Evolutionary conservation across 2,888 invertebrate genomes (phyloP).

Genomic region (Hoplodrina ambigua): DNA sequence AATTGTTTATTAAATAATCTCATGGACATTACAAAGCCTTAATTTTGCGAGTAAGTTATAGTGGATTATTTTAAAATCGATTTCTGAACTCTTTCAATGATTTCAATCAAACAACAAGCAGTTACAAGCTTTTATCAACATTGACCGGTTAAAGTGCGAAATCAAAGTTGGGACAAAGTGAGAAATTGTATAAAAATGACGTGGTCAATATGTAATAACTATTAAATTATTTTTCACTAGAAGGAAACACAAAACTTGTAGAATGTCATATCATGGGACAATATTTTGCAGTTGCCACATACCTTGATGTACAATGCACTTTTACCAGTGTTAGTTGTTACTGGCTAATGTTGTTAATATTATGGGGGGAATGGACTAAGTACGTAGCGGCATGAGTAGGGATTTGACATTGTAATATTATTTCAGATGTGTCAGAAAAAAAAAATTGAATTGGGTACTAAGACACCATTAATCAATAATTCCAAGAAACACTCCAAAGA

Average conservation of each 20-base stretch:
- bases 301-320: conserved; percentile 65
- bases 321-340: conserved; percentile 75
- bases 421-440: conserved; percentile 15
- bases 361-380: conserved; percentile 6
- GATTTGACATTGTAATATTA: conserved; percentile 16
- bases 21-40: conserved; percentile 52
- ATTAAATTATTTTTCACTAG: conserved; percentile 23
- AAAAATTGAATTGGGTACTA: neutral
- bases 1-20: conserved; percentile 68
- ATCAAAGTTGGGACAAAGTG: conserved; percentile 14
- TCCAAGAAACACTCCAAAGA: too few species aligned
- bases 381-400: conserved; percentile 23
- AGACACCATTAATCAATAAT: too few species aligned
- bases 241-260: conserved; percentile 39
- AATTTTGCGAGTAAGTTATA: conserved; percentile 34
- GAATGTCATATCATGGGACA: conserved; percentile 72
- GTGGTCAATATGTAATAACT: neutral
- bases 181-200: conserved; percentile 22
- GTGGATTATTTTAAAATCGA: neutral
- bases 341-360: conserved; percentile 53
- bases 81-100: conserved; percentile 3
- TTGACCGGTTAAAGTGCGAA: conserved; percentile 11
- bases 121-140: neutral
- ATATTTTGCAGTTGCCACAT: conserved; percentile 64
- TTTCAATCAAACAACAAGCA: conserved; percentile 16